Base-by-base conservation (phyloP, 2,113 vertebrate genomes). In the Macrotus californicus region DNA sequence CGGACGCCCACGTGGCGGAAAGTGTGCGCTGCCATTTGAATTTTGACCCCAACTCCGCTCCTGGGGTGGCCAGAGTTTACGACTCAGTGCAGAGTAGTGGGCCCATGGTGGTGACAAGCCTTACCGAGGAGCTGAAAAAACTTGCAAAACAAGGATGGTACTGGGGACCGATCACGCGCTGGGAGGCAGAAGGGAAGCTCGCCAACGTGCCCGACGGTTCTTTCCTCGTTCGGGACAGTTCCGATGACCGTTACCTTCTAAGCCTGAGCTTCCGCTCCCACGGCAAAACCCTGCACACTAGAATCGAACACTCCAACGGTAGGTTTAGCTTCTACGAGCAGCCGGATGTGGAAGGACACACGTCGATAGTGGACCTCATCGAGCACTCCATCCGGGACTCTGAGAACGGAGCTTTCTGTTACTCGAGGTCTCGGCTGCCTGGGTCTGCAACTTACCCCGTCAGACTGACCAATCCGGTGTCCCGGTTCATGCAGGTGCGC, bases 321-420 rank as follows among this genome's bases (percentile, higher is more conserved):
- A 99, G 99, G 86, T 99, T 99, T 98, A 99, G 99, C 98, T 99
- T 99, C 98, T 99, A 99, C 10, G 99, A 99, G 97, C 99, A 99
- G 95, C 99, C 99, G 0, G 99, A 99, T 46, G 99, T 99, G 96
- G 99, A 99, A 97, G 99, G 99, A 95, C 99, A 99, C 96, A 99
- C 99, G 0, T 99, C 99, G 75, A 99, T 99, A 79, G 99, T 99
- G 46, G 99, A 99, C 96, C 98, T 99, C 93, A 99, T 99, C 13
- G 99, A 99, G 97, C 99, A 99, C 96, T 99, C 99, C 46, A 99
- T 99, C 97, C 99, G 99, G 98, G 99, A 99, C 99, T 99, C 99
- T 1, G 99, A 99, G 97, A 99, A 99, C 12, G 99, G 99, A 97
- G 99, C 99, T 67, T 99, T 99, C 98, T 99, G 99, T 97, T 99